Evolutionary conservation across 2,113 vertebrate species (phyloP), one percentile per base, ranked within the genome.

Genomic region (Mastomys coucha): DNA sequence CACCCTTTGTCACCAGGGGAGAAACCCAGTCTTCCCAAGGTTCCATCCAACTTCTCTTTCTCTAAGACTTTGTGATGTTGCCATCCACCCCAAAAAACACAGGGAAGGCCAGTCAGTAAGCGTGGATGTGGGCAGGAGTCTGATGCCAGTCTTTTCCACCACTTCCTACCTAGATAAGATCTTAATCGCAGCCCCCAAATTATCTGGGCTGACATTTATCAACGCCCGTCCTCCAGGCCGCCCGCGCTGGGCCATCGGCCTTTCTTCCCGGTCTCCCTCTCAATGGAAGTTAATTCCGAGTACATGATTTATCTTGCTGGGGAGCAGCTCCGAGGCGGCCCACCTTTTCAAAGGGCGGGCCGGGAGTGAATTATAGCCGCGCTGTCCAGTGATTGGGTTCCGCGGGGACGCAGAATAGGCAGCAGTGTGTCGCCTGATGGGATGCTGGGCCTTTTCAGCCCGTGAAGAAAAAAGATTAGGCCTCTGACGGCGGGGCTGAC

Each of bases 331-430:
- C 94, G 98, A 98, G 98, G 98, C 98, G 97, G 98, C 98, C 98
- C 98, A 99, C 99, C 99, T 99, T 99, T 98, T 99, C 98, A 99
- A 99, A 99, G 99, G 98, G 98, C 98, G 98, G 98, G 98, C 98
- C 98, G 97, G 98, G 99, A 99, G 99, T 99, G 99, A 99, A 99
- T 99, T 99, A 99, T 99, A 98, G 99, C 99, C 53, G 98, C 98
- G 98, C 99, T 99, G 99, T 99, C 99, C 99, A 95, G 99, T 99
- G 99, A 99, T 99, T 99, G 99, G 99, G 98, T 99, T 99, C 99
- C 97, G 98, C 96, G 97, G 99, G 99, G 99, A 99, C 98, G 97
- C 98, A 99, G 98, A 99, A 99, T 99, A 98, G 99, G 98, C 98
- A 98, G 99, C 97, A 98, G 99, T 98, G 94, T 99, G 99, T 98